A percentile compares a stretch with the other conserved stretches of the same genome.
phyloP scores from a whole-genome alignment of 1,140 invertebrate species.

The Cephus cinctus region DNA sequence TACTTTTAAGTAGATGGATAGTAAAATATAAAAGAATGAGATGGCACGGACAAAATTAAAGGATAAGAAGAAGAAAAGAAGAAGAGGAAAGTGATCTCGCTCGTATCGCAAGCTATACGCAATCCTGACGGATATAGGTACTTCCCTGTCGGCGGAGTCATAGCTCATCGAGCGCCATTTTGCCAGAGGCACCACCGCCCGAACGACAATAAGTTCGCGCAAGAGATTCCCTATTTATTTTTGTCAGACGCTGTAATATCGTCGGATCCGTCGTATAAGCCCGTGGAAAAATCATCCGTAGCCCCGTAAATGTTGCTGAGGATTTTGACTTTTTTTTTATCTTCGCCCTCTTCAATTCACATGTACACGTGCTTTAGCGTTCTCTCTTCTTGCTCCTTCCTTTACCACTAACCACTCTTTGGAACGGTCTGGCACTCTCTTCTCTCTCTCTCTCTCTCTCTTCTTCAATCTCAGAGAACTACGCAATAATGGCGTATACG shows the following conservation, averaged over 20 bases:
- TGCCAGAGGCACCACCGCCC: constrained; percentile 2
- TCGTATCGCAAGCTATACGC: too few relatives aligned
- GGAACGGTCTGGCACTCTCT: neutral
- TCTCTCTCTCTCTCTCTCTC: constrained; percentile 3
- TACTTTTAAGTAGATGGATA: too few relatives aligned
- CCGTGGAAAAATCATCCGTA: neutral
- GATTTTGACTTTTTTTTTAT: neutral
- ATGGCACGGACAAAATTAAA: too few relatives aligned
- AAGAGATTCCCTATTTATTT: constrained; percentile 13
- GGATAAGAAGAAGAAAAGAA: too few relatives aligned
- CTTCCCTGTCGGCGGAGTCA: constrained; percentile 8
- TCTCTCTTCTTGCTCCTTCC: neutral
- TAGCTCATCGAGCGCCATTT: neutral
- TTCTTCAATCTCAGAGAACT: constrained; percentile 11
- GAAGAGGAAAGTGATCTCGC: too few relatives aligned
- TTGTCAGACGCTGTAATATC: constrained; percentile 9
- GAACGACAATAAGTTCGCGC: constrained; percentile 17
- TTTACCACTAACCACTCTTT: neutral
- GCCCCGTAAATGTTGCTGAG: too few relatives aligned
- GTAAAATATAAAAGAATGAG: too few relatives aligned
- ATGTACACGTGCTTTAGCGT: neutral
- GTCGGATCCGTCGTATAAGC: neutral
- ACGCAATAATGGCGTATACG: constrained; percentile 5
- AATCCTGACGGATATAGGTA: constrained; percentile 7
- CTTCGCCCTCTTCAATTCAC: too few relatives aligned